Percentiles rank a stretch among this genome's conserved stretches.
Conservation (phyloP, 2,797 vertebrate genomes). For the Phoebastria nigripes region DNA sequence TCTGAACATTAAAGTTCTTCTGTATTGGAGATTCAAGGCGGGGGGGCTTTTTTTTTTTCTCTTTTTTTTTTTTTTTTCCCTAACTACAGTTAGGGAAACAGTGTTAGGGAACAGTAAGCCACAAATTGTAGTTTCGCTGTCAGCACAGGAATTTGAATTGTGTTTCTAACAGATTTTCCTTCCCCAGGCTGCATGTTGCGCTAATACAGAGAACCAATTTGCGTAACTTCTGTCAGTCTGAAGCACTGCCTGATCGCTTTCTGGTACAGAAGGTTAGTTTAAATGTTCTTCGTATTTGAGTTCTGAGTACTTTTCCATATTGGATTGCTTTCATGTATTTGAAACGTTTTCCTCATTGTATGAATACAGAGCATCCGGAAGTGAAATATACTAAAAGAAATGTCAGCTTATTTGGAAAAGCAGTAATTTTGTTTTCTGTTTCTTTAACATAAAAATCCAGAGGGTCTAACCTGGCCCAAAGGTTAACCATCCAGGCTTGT, state of each 20-base stretch:
- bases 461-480: background rate
- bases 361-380: background rate
- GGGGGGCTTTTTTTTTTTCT: fast-evolving
- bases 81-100: background rate
- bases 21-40: background rate
- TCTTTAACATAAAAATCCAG: background rate
- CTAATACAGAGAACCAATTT: background rate
- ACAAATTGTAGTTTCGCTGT: background rate
- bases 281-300: background rate
- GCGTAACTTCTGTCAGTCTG: background rate
- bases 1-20: background rate
- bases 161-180: background rate
- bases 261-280: background rate
- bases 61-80: fast-evolving
- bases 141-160: background rate
- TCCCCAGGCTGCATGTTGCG: background rate
- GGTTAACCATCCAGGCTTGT: background rate
- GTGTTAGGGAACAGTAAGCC: background rate
- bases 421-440: background rate
- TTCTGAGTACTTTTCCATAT: background rate
- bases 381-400: background rate
- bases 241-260: background rate
- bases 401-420: background rate
- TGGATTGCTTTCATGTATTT: background rate
- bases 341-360: background rate